phyloP scores from a whole-genome alignment of 2,113 vertebrate species.

The Percina caprodes region DNA sequence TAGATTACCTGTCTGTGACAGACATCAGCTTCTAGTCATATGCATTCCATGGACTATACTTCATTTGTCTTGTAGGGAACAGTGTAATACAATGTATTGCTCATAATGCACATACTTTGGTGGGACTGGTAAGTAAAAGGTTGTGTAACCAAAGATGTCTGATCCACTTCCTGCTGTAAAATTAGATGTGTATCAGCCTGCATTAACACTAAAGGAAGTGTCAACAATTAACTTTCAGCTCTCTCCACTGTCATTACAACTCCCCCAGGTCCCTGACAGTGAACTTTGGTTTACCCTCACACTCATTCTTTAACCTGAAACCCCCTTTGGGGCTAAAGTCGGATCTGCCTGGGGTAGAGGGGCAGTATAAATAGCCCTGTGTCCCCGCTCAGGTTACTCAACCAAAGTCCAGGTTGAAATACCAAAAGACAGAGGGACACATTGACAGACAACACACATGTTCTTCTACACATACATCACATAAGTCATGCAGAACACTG shows the following conservation, averaged over 20 bases:
- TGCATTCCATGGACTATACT: background rate
- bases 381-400: constrained; percentile 69
- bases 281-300: constrained; percentile 44
- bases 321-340: constrained; percentile 40
- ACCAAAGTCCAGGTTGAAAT: constrained; percentile 58
- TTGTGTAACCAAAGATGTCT: constrained; percentile 34
- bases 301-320: constrained; percentile 39
- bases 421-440: constrained; percentile 41
- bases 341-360: constrained; percentile 52
- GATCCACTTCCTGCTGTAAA: constrained; percentile 53
- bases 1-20: constrained; percentile 6
- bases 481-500: background rate
- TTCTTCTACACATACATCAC: background rate
- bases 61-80: background rate
- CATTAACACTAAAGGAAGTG: background rate
- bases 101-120: constrained; percentile 17
- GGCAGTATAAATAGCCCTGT: constrained; percentile 66
- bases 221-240: constrained; percentile 2
- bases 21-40: background rate
- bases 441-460: constrained; percentile 19
- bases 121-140: constrained; percentile 30
- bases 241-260: background rate
- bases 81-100: background rate
- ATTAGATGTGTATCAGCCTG: background rate
- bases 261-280: constrained; percentile 23